phyloP scores from a whole-genome alignment of 2,797 vertebrate species.

The Artibeus lituratus region DNA sequence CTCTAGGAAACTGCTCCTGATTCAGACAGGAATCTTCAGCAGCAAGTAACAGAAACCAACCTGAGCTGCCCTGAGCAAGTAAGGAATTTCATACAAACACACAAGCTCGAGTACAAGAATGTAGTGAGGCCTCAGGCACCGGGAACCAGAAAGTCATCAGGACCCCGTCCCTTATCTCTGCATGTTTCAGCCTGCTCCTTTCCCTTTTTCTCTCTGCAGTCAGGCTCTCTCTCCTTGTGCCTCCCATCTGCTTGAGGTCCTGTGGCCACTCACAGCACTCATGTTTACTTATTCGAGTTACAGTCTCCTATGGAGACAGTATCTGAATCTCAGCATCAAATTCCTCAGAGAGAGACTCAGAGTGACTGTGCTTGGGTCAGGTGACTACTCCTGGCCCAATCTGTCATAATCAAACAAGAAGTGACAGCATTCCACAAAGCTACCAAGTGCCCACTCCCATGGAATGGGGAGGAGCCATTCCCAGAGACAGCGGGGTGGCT shows the following conservation, averaged over 20 bases:
- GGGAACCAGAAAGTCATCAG: neutral
- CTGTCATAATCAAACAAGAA: neutral
- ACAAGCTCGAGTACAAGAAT: neutral
- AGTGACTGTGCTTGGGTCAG: neutral
- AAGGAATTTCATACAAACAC: neutral
- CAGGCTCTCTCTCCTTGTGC: neutral
- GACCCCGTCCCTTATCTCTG: neutral
- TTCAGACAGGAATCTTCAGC: neutral
- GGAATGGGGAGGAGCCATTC: neutral
- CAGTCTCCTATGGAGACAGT: neutral
- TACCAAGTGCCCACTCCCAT: neutral
- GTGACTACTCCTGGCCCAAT: neutral
- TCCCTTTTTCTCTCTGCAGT: neutral
- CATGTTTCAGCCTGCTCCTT: neutral
- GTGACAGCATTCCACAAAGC: neutral
- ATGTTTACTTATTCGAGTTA: neutral
- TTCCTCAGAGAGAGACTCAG: neutral
- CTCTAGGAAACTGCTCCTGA: neutral
- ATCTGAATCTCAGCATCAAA: neutral
- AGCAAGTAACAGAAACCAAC: neutral
- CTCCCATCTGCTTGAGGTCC: neutral
- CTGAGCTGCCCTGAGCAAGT: conserved; percentile 11
- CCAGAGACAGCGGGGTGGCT: neutral
- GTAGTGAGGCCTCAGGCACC: neutral
- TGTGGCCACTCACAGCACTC: neutral